phyloP scores from a whole-genome alignment of 2,113 vertebrate species.

The Pelobates fuscus region DNA sequence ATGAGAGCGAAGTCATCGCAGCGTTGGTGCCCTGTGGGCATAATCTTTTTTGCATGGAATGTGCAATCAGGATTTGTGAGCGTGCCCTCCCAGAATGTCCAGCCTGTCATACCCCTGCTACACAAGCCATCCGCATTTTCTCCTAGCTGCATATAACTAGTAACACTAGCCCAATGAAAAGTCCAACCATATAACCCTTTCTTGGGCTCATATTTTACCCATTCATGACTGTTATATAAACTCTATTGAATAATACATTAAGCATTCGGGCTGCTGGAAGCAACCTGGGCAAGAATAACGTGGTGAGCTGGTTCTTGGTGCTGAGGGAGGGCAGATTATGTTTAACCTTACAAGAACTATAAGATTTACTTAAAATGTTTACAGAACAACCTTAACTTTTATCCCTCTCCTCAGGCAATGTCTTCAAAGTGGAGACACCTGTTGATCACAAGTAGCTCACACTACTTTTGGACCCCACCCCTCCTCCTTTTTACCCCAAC shows the following conservation, averaged over 20 bases:
- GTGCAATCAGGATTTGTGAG: conserved; percentile 91
- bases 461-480: conserved; percentile 53
- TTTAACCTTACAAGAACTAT: background rate
- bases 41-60: conserved; percentile 99
- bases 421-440: background rate
- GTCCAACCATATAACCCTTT: conserved; percentile 36
- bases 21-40: conserved; percentile 93
- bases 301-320: background rate
- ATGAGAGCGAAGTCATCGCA: conserved; percentile 91
- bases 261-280: background rate
- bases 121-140: conserved; percentile 98
- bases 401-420: conserved; percentile 49
- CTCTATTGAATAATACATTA: background rate
- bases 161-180: background rate
- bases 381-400: conserved; percentile 68
- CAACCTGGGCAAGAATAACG: background rate
- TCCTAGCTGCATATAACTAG: conserved; percentile 71
- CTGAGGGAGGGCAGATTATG: conserved; percentile 2
- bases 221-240: conserved; percentile 20
- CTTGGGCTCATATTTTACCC: conserved; percentile 38
- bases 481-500: conserved; percentile 50
- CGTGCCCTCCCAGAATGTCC: conserved; percentile 86
- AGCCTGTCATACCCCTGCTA: conserved; percentile 87
- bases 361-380: conserved; percentile 56
- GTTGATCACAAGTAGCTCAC: conserved; percentile 34